Base-by-base conservation (phyloP, 2,113 vertebrate genomes). In the human (Homo sapiens) region DNA sequence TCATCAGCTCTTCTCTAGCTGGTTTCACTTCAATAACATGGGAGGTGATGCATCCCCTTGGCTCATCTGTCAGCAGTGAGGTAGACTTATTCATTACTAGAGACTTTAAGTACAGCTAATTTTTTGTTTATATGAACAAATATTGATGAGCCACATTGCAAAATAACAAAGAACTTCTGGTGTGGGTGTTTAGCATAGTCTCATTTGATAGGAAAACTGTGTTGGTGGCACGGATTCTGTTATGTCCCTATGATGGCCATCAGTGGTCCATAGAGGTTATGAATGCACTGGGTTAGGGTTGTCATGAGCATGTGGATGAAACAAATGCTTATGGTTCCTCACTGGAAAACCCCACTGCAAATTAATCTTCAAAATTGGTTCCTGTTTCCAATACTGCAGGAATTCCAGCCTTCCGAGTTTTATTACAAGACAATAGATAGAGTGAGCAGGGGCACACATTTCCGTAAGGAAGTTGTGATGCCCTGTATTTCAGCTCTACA, bases 51-150 rank as follows among this genome's bases (percentile, higher is more conserved):
- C 50, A 57, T 27, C 8, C 45, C 66, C 14, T 50, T 27, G 13
- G 23, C 57, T 57, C 16, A 4, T 5, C 70, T 10, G 70, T 81
- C 40, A 55, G 38, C 32, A 92, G n/a, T 3, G 93, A 91, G 43
- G 92, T n/a, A 32, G 48, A 48, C 59, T 13, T 80, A 22, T 12
- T 96, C 52, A 14, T 66, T 76, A 20, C 30, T 12, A 73, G 59
- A 80, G 55, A 81, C 57, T 73, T 89, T 72, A 64, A 90, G 18
- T 52, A 76, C 52, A 96, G 64, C 5, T 68, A 82, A 75, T 90
- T 83, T 43, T 95, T n/a, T 95, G 75, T 90, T 97, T 97, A 91
- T n/a, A 84, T 11, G 79, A 90, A 82, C 0, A 40, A 97, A 97
- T 85, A 35, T 16, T 70, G 78, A 91, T 20, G 38, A 80, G 11